Base-by-base conservation (phyloP, 2,113 vertebrate genomes). In the Panurus biarmicus region DNA sequence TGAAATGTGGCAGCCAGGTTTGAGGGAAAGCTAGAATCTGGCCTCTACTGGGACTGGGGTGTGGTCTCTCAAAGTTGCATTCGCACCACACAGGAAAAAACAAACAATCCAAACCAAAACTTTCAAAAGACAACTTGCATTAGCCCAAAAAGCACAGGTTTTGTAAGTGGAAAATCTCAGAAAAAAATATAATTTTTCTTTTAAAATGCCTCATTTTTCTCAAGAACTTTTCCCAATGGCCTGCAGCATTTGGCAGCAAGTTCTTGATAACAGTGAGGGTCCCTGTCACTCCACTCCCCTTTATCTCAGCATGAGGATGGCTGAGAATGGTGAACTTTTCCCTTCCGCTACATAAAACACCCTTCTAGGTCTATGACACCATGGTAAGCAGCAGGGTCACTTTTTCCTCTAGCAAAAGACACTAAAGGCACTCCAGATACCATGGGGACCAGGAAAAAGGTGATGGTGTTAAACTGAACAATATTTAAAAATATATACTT, bases 251-350 rank as follows among this genome's bases (percentile, higher is more conserved):
- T 6, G 3, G 38, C 26, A 85, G 70, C 54, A 87, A n/a, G 29
- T 14, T 78, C 38, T 35, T 0, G 0, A 1, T 22, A 70, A 71
- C 21, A 25, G 2, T 11, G 16, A 42, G 25, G 10, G 29, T 50
- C 23, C 31, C n/a, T 33, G 26, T 36, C 6, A 6, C 5, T 10
- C 25, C 0, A 0, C 7, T 86, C 20, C 6, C 17, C 12, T 54
- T 69, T 28, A 40, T 31, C 61, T 74, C 25, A 23, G 45, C 23
- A 42, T 2, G 12, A 48, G 7, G 7, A 35, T 44, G 21, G 23
- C 26, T 67, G 51, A 50, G 47, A 33, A 54, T 4, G 18, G 42
- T 29, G 18, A 81, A 23, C 10, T 35, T 53, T 51, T 42, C 38
- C 51, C 24, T 70, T 36, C 38, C 61, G 33, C 28, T 58, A 58